Evolutionary conservation across 2,113 vertebrate species (phyloP).

Genomic region (Ascaphus truei): DNA sequence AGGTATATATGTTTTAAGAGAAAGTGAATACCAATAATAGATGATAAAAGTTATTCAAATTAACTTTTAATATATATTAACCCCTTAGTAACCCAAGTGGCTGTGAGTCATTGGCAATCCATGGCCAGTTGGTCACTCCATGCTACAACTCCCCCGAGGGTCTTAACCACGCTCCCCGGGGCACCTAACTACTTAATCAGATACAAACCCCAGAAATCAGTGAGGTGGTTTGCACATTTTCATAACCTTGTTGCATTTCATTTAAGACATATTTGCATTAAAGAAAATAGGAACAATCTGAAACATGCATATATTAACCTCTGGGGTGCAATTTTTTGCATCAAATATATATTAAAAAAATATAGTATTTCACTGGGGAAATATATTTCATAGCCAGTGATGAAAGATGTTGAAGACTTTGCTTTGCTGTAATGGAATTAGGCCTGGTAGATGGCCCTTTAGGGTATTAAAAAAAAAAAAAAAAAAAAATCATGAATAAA

Average conservation of each 20-base stretch:
- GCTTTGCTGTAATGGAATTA: background rate
- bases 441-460: background rate
- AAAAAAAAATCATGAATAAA: background rate
- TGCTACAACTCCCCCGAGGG: no score
- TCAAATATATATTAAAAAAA: conserved; percentile 10
- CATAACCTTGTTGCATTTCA: background rate
- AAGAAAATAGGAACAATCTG: background rate
- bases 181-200: no score
- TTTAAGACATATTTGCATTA: background rate
- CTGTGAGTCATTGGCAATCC: no score
- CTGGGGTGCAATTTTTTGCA: background rate
- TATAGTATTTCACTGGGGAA: background rate
- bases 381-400: conserved; percentile 12
- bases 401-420: background rate
- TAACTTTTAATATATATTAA: no score
- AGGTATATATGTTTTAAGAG: no score
- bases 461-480: background rate
- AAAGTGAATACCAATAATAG: no score
- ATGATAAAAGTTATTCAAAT: no score
- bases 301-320: conserved; percentile 4
- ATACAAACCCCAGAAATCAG: no score
- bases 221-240: no score
- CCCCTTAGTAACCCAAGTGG: no score
- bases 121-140: no score
- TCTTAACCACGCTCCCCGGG: no score